Evolutionary conservation across 2,888 invertebrate species (phyloP).

Genomic region (Hylaea fasciaria): DNA sequence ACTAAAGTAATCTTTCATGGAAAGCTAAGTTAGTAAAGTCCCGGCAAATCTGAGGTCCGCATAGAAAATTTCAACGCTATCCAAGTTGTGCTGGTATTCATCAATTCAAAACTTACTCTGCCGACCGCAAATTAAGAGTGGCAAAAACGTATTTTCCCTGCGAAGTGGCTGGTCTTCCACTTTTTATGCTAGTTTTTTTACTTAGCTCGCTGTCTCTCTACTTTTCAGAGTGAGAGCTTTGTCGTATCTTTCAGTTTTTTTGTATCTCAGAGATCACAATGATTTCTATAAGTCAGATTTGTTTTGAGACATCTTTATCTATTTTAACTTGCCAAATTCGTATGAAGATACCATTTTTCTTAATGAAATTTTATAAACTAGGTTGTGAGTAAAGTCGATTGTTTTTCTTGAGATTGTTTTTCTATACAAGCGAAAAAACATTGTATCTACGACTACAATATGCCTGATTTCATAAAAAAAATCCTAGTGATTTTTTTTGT

Average conservation of each 20-base stretch:
- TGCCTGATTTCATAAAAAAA: no score
- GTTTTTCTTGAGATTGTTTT: no score
- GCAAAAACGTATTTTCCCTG: slow-evolving; percentile 17
- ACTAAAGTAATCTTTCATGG: background rate
- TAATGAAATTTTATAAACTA: no score
- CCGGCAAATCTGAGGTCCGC: background rate
- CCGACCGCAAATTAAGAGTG: slow-evolving; percentile 11
- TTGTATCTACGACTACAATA: no score
- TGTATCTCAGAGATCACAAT: background rate
- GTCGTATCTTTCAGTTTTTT: background rate
- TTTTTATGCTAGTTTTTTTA: slow-evolving; percentile 6
- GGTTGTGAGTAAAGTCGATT: no score
- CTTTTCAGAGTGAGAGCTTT: slow-evolving; percentile 7
- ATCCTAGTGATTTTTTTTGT: no score
- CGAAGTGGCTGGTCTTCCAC: slow-evolving; percentile 6
- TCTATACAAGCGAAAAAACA: no score
- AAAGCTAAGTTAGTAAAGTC: background rate
- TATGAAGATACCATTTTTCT: no score
- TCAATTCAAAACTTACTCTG: slow-evolving; percentile 18
- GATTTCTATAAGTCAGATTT: background rate
- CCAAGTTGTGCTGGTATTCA: background rate
- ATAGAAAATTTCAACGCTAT: background rate
- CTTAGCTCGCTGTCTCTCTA: slow-evolving; percentile 5
- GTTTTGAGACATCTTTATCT: background rate
- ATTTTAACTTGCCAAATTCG: no score